Evolutionary conservation across 1,140 invertebrate species (phyloP), one percentile per base, ranked within the genome.

Genomic region (honey bee (Apis mellifera)): DNA sequence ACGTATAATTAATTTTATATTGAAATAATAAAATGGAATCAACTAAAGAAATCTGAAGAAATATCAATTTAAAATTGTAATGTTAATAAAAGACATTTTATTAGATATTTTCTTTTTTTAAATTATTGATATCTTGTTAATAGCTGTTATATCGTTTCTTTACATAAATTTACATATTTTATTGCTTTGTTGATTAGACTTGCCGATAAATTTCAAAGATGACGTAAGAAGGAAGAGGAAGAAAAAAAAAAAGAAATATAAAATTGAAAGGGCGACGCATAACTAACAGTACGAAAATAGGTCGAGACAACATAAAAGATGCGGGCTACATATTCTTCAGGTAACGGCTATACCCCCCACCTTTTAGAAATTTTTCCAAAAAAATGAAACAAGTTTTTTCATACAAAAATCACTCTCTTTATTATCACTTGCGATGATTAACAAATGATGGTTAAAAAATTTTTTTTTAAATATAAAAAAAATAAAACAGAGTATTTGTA

Each of bases 301-400:
- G 80, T 70, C 55, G 74, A 70, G 55, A n/a, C 57, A 19, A 52
- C 64, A 26, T 78, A n/a, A 78, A 64, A 82, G 73, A 82, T 82
- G 66, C 80, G 65, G 80, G 66, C 57, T 60, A 26, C 9, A 32
- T 12, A 26, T 50, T 69, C n/a, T 57, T 52, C 48, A 42, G n/a
- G 65, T 77, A 77, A 82, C 79, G 79, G 65, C 64, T 12, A 7
- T 54, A 23, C 0, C 73, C 19, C 74, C 72, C 62, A n/a, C 62
- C 23, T 21, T n/a, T 32, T 17, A 19, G 11, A 74, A 17, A 54
- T 68, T 68, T 42, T 66, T 8, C 21, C 70, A 21, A 57, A 57
- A n/a, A 64, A 75, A 50, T 9, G 17, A 55, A 81, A 32, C 19
- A n/a, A 66, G 48, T 76, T 23, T 75, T 59, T 7, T 59, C 23